Evolutionary conservation across 2,888 invertebrate species (phyloP).

Genomic region (Steinernema carpocapsae): DNA sequence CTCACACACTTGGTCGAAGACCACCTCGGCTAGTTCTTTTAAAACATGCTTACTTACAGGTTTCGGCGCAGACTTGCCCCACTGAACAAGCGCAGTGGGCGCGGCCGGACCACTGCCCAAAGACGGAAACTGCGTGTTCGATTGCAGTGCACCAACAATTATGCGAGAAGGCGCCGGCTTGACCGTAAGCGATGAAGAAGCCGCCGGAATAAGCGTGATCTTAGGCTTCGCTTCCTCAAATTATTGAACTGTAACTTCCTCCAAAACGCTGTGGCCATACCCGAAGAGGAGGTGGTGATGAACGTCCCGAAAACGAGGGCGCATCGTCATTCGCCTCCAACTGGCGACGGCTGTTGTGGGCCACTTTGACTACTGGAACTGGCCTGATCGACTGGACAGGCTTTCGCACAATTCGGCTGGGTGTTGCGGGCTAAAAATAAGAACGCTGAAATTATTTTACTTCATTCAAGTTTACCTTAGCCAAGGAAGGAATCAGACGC

Average conservation of each 20-base stretch:
- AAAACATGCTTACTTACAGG: too few species aligned
- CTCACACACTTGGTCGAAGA: too few species aligned
- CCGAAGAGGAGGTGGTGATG: constrained; percentile 1
- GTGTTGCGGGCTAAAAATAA: too few species aligned
- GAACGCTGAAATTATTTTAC: too few species aligned
- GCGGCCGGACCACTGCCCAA: background rate
- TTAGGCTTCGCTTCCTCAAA: constrained; percentile 14
- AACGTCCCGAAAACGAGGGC: constrained; percentile 4
- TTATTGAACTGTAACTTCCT: background rate
- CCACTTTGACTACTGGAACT: background rate
- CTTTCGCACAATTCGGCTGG: too few species aligned
- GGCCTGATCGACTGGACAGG: background rate
- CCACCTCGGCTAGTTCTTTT: too few species aligned
- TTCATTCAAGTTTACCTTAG: too few species aligned
- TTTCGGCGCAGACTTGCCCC: background rate
- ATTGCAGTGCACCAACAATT: background rate
- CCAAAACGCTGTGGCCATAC: background rate
- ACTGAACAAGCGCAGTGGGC: background rate
- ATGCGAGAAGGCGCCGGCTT: background rate
- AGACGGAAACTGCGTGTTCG: background rate
- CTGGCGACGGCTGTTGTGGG: background rate
- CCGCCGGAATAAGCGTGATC: constrained; percentile 5
- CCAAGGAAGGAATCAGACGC: too few species aligned
- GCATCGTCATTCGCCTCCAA: background rate
- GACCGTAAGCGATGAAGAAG: background rate